Percentiles rank a stretch among this genome's conserved stretches.
phyloP scores from a whole-genome alignment of 2,888 invertebrate species.

The Torymus texanus region DNA sequence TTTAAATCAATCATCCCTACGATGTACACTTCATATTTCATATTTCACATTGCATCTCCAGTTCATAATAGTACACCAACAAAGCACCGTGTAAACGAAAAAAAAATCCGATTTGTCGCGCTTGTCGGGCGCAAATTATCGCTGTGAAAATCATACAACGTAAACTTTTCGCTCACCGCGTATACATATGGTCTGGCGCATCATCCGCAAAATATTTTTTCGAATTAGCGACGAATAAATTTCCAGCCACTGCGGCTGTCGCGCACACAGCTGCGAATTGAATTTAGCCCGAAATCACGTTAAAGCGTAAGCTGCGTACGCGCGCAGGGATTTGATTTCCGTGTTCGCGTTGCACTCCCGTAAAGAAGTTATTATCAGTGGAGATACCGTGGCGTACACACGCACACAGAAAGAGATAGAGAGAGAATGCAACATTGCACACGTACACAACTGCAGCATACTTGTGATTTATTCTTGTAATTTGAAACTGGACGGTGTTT shows the following conservation, averaged over 20 bases:
- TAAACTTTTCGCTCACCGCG: too few relatives aligned
- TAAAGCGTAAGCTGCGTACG: neutral
- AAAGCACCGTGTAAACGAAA: too few relatives aligned
- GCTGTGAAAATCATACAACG: too few relatives aligned
- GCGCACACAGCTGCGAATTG: constrained; percentile 11
- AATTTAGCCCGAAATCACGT: constrained; percentile 38
- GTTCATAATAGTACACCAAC: too few relatives aligned
- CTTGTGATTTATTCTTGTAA: constrained; percentile 64
- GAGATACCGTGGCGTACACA: neutral
- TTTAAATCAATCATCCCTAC: too few relatives aligned
- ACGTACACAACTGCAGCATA: constrained; percentile 54
- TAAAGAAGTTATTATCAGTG: constrained; percentile 53
- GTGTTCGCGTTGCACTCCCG: constrained; percentile 14
- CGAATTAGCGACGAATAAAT: neutral
- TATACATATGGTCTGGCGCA: too few relatives aligned
- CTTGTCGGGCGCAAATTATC: too few relatives aligned
- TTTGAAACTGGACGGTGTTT: constrained; percentile 60
- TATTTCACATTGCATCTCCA: too few relatives aligned
- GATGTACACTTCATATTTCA: too few relatives aligned
- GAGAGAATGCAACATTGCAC: constrained; percentile 2
- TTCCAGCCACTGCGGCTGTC: neutral
- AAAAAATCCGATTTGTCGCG: too few relatives aligned
- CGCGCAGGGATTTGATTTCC: constrained; percentile 2
- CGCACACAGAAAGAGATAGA: neutral
- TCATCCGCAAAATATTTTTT: too few relatives aligned